phyloP scores from a whole-genome alignment of 2,113 vertebrate genomes.

The Aix galericulata region DNA sequence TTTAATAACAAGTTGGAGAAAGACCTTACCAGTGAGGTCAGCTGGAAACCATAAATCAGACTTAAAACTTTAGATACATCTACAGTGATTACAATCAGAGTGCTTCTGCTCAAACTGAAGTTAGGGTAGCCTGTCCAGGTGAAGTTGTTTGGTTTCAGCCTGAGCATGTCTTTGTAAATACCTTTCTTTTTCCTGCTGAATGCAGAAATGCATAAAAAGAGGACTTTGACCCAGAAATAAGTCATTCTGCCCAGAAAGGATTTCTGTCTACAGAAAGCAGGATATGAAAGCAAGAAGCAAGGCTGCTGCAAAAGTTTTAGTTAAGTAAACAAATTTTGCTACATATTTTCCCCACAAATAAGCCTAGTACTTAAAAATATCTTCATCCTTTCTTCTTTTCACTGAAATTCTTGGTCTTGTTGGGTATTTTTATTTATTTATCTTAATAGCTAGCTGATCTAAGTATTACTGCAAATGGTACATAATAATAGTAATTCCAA shows the following conservation, averaged over 20 bases:
- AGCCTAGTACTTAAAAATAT: not conserved
- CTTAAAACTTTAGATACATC: not conserved
- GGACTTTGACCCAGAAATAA: not conserved
- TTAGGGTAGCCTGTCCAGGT: not conserved
- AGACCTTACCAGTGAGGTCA: not conserved
- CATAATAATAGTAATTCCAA: conserved; percentile 48
- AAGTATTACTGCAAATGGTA: conserved; percentile 31
- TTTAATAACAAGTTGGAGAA: conserved; percentile 45
- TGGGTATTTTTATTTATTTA: conserved; percentile 48
- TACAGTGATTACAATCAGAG: not conserved
- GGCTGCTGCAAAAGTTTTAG: not conserved
- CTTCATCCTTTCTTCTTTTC: not conserved
- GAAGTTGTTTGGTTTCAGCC: not conserved
- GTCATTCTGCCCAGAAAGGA: not conserved
- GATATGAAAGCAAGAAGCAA: not conserved
- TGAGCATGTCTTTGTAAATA: not conserved
- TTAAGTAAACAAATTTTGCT: not conserved
- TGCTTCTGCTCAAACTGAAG: not conserved
- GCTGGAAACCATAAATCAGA: conserved; percentile 5
- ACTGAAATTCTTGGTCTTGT: not conserved
- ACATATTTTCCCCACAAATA: not conserved
- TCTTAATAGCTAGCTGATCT: conserved; percentile 38
- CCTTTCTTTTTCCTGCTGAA: not conserved
- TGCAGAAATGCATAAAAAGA: not conserved
- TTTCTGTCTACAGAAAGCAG: not conserved